A percentile compares a stretch with the other conserved stretches of the same genome.
These are phyloP conservation scores for Chromoteleia sp. DNA, from an alignment of 2,888 invertebrate species.

Conservation along the genomic window DNA sequence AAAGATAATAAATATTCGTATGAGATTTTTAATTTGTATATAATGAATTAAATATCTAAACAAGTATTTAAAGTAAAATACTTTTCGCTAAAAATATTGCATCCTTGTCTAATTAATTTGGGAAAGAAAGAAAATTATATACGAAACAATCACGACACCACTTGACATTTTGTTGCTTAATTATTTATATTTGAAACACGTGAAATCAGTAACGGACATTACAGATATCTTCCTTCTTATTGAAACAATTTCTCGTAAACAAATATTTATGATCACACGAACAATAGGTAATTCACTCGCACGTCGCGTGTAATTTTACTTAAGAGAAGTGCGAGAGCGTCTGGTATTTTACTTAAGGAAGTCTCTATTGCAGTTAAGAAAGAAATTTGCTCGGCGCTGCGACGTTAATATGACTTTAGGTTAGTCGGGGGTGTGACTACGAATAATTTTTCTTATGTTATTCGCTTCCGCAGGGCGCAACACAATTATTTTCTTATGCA, in stretches of 20 bases:
- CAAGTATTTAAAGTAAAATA: too few relatives aligned
- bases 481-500: slow-evolving; percentile 59
- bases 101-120: too few relatives aligned
- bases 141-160: too few relatives aligned
- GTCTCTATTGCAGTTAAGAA: slow-evolving; percentile 68
- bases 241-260: slow-evolving; percentile 35
- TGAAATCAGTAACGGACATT: slow-evolving; percentile 13
- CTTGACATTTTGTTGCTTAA: too few relatives aligned
- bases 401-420: slow-evolving; percentile 70
- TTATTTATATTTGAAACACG: too few relatives aligned
- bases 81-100: too few relatives aligned
- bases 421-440: slow-evolving; percentile 60
- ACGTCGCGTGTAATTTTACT: slow-evolving; percentile 51
- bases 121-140: too few relatives aligned
- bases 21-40: too few relatives aligned
- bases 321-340: slow-evolving; percentile 26
- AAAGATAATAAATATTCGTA: too few relatives aligned
- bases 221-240: background rate
- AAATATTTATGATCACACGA: slow-evolving; percentile 38
- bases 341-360: slow-evolving; percentile 65
- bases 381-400: slow-evolving; percentile 54
- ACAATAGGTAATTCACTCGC: slow-evolving; percentile 41
- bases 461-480: slow-evolving; percentile 55
- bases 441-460: slow-evolving; percentile 66
- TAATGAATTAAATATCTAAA: too few relatives aligned